Conservation (phyloP, 2,888 invertebrate genomes). For the Hyppa rectilinea region DNA sequence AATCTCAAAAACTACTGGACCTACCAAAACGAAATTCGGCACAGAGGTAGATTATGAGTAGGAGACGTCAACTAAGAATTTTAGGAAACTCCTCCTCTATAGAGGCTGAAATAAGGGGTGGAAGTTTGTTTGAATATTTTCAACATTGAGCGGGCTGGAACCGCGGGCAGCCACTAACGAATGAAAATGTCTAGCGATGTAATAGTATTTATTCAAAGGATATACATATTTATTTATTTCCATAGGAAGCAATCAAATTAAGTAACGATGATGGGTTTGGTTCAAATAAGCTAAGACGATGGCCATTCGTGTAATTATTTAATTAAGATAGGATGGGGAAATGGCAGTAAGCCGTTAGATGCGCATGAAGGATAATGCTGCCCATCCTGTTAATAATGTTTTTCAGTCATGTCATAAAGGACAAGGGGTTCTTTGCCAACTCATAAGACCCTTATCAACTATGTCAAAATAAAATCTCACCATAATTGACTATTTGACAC, state of each 20-base stretch:
- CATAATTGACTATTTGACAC: no score
- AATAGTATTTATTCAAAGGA: not conserved
- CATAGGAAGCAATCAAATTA: constrained; percentile 10
- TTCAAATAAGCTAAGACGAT: not conserved
- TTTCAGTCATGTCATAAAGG: not conserved
- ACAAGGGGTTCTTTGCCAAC: not conserved
- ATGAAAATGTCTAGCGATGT: constrained; percentile 4
- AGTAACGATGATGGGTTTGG: not conserved
- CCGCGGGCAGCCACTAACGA: no score
- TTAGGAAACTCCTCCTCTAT: no score
- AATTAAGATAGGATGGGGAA: no score
- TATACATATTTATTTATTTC: not conserved
- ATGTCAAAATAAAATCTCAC: not conserved
- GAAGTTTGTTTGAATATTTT: no score
- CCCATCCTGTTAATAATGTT: not conserved
- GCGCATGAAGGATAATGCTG: not conserved
- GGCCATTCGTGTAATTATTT: constrained; percentile 3
- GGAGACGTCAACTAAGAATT: no score
- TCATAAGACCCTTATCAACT: not conserved
- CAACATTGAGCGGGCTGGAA: no score
- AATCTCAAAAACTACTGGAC: no score
- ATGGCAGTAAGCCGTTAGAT: not conserved
- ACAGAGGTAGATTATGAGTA: no score
- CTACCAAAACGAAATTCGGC: no score
- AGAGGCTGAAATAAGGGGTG: no score